Evolutionary conservation across 1,140 invertebrate species (phyloP).

Genomic region (Zaprionus africanus): DNA sequence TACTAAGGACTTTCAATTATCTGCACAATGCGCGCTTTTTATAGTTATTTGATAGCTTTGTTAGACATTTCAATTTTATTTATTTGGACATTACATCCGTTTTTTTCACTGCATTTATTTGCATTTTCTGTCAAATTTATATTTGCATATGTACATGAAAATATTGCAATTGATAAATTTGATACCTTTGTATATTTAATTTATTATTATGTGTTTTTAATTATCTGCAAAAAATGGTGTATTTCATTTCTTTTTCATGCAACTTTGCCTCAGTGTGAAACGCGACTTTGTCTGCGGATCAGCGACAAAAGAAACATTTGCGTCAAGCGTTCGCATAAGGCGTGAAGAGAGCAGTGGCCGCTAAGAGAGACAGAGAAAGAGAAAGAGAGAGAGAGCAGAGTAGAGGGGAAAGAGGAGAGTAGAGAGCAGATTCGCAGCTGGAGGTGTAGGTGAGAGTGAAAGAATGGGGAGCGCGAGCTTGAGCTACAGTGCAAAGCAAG

Average conservation of each 20-base stretch:
- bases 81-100: no score
- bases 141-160: no score
- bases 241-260: background rate
- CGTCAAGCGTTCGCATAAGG: conserved; percentile 16
- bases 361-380: background rate
- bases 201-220: background rate
- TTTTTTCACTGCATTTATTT: no score
- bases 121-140: no score
- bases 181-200: no score
- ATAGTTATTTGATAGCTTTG: no score
- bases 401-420: no score
- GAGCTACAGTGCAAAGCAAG: conserved; percentile 51
- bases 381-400: background rate
- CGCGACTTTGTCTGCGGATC: conserved; percentile 44
- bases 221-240: background rate
- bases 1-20: background rate
- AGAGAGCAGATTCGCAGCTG: background rate
- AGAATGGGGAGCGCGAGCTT: conserved; percentile 24
- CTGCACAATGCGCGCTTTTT: background rate
- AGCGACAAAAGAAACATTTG: conserved; percentile 41
- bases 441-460: conserved; percentile 1
- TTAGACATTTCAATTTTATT: no score
- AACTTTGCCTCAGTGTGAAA: conserved; percentile 24
- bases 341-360: conserved; percentile 22
- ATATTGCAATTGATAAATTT: no score